Conservation (phyloP, 2,113 vertebrate genomes). For the Semnornis frantzii region DNA sequence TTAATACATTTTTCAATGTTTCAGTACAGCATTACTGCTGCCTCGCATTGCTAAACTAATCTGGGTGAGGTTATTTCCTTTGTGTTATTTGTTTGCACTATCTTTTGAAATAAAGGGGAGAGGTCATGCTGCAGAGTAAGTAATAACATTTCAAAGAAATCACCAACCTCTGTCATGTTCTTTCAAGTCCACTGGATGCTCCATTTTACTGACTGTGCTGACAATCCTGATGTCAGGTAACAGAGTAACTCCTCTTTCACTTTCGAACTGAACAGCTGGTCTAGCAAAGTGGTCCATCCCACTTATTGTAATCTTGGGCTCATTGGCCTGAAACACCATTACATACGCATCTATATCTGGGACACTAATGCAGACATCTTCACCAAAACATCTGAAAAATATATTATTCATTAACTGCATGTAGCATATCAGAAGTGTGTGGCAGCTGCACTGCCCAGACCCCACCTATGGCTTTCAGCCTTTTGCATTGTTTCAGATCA, state of each 20-base stretch:
- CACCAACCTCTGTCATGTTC: slow-evolving; percentile 46
- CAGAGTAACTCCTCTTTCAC: slow-evolving; percentile 79
- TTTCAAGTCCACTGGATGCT: slow-evolving; percentile 62
- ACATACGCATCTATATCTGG: slow-evolving; percentile 91
- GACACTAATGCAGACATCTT: slow-evolving; percentile 93
- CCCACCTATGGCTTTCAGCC: background rate
- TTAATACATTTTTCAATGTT: background rate
- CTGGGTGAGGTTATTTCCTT: background rate
- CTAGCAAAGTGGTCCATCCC: slow-evolving; percentile 88
- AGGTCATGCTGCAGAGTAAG: background rate
- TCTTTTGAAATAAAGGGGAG: background rate
- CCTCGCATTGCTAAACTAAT: background rate
- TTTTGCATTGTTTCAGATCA: background rate
- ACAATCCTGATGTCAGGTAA: slow-evolving; percentile 92
- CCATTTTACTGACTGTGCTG: slow-evolving; percentile 86
- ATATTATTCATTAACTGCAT: slow-evolving; percentile 40
- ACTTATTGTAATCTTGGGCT: slow-evolving; percentile 91
- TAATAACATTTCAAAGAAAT: background rate
- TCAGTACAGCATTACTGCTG: background rate
- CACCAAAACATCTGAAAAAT: slow-evolving; percentile 92
- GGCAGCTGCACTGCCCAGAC: background rate
- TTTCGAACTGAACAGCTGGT: slow-evolving; percentile 83
- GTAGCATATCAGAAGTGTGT: background rate
- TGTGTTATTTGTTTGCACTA: background rate
- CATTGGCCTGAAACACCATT: slow-evolving; percentile 92